phyloP scores from a whole-genome alignment of 2,113 vertebrate genomes.

The Eurystomus gularis region DNA sequence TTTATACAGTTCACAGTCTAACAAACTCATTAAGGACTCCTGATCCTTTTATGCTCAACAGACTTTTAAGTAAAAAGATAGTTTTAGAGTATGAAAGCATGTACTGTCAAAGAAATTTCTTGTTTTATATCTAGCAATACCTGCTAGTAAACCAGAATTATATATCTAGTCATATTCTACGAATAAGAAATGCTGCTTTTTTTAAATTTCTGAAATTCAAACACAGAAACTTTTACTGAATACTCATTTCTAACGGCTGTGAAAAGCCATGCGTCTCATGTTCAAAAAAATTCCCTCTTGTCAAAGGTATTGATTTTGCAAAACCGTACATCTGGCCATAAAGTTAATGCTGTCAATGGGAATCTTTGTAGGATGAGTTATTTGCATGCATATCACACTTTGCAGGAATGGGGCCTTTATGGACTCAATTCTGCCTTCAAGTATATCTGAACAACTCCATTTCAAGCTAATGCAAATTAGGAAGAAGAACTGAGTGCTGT shows the following conservation, averaged over 20 bases:
- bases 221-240: not conserved
- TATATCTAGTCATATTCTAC: not conserved
- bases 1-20: not conserved
- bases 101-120: not conserved
- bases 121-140: not conserved
- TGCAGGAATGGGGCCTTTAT: not conserved
- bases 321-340: not conserved
- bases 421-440: constrained; percentile 19
- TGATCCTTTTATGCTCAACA: not conserved
- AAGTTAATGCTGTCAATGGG: not conserved
- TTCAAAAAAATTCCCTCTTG: not conserved
- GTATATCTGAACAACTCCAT: constrained; percentile 8
- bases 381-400: not conserved
- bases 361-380: not conserved
- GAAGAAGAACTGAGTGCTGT: constrained; percentile 1
- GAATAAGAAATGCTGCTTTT: not conserved
- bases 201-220: not conserved
- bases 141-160: not conserved
- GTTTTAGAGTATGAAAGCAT: not conserved
- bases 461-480: constrained; percentile 30
- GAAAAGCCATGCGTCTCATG: not conserved
- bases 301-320: not conserved
- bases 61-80: not conserved
- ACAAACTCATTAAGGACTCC: not conserved
- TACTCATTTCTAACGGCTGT: not conserved